Percentiles rank a stretch among this genome's conserved stretches.
Conservation (phyloP, 2,797 vertebrate species). For the Pipistrellus pygmaeus region DNA sequence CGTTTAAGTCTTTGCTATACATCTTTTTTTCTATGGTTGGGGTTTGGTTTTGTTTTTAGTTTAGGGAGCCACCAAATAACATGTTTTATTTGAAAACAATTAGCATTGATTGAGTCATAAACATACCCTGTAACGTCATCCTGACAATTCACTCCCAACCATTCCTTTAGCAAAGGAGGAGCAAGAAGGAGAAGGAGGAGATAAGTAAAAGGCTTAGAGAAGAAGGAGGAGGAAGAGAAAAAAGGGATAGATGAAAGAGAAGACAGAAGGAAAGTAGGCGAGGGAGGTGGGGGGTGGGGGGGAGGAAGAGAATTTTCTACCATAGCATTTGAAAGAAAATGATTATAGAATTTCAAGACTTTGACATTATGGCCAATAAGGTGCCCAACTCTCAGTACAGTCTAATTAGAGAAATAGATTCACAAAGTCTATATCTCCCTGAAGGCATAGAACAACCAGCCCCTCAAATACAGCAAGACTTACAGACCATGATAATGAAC, state of each 20-base stretch:
- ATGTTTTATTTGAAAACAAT: conserved; percentile 24
- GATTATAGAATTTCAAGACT: neutral
- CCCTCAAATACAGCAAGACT: neutral
- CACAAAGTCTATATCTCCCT: neutral
- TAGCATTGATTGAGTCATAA: neutral
- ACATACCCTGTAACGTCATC: neutral
- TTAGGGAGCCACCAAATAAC: neutral
- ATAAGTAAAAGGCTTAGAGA: neutral
- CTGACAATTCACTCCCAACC: neutral
- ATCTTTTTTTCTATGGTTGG: neutral
- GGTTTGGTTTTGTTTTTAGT: neutral
- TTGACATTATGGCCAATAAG: neutral
- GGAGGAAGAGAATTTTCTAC: too few species aligned
- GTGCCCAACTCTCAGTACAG: neutral
- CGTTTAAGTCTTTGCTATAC: neutral
- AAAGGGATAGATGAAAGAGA: too few species aligned
- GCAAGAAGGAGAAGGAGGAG: neutral
- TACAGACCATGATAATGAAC: neutral
- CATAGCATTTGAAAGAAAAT: neutral
- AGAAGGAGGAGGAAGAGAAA: neutral
- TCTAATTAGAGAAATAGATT: neutral
- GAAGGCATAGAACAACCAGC: neutral
- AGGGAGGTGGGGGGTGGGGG: too few species aligned
- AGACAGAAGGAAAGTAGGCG: neutral
- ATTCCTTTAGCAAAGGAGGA: conserved; percentile 3